Evolutionary conservation across 2,888 invertebrate species (phyloP).

Genomic region (Seira sanloemensis): DNA sequence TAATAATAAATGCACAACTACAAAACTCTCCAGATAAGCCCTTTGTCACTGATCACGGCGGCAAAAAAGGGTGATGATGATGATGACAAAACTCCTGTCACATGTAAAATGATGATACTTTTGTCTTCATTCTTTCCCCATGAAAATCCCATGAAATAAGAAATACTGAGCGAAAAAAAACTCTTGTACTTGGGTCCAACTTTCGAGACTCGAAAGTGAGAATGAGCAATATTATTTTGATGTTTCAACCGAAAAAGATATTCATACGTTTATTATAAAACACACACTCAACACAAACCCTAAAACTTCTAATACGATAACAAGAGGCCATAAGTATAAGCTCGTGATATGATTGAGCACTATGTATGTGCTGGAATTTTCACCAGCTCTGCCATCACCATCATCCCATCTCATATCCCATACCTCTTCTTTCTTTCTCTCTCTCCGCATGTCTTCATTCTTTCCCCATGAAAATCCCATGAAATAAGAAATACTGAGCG

Average conservation of each 20-base stretch:
- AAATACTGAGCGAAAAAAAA: not conserved
- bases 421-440: too few species aligned
- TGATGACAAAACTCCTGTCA: conserved; percentile 55
- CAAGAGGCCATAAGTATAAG: not conserved
- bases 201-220: too few species aligned
- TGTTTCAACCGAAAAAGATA: too few species aligned
- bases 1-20: conserved; percentile 10
- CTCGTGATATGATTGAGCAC: conserved; percentile 2
- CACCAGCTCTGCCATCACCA: not conserved
- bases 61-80: conserved; percentile 33
- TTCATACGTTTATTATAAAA: too few species aligned
- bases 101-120: conserved; percentile 56
- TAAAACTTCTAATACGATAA: too few species aligned
- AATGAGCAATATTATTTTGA: not conserved
- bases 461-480: not conserved
- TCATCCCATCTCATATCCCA: too few species aligned
- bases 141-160: not conserved
- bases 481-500: not conserved
- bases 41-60: too few species aligned
- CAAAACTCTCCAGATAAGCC: conserved; percentile 22
- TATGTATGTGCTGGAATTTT: not conserved
- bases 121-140: conserved; percentile 53
- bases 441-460: conserved; percentile 12
- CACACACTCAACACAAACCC: too few species aligned
- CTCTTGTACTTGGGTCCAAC: not conserved